A percentile compares a stretch with the other conserved stretches of the same genome.
These are phyloP conservation scores for Dermatemys mawii DNA, from an alignment of 2,113 vertebrate species.

Conservation along the genomic window DNA sequence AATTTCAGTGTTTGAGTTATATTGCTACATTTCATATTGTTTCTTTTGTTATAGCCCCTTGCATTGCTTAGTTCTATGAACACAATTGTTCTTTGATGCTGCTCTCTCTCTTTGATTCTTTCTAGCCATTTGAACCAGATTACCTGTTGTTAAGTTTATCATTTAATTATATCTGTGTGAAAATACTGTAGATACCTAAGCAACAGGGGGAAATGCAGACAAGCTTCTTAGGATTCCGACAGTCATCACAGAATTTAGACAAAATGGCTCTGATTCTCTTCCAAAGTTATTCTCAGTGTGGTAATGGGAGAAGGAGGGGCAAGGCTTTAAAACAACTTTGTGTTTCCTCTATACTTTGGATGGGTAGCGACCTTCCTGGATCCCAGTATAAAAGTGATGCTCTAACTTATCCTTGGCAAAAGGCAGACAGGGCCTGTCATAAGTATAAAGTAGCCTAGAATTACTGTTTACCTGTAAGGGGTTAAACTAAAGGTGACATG, in stretches of 20 bases:
- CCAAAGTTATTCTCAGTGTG: neutral
- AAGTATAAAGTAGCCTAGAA: too few species aligned
- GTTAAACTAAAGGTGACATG: too few species aligned
- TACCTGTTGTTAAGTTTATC: constrained; percentile 5
- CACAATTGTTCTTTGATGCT: neutral
- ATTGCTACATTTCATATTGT: neutral
- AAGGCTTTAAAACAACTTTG: neutral
- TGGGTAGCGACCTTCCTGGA: neutral
- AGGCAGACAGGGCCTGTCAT: neutral
- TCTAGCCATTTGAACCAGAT: neutral
- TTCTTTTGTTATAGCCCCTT: neutral
- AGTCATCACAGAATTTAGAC: constrained; percentile 3
- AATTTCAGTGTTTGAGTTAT: neutral
- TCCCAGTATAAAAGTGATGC: neutral
- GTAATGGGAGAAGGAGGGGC: neutral
- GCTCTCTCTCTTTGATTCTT: neutral
- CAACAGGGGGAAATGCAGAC: neutral
- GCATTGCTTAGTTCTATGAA: fast-evolving
- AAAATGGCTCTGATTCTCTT: neutral
- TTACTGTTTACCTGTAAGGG: too few species aligned
- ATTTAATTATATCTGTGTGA: constrained; percentile 16
- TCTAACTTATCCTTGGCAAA: neutral
- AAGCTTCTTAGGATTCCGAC: neutral
- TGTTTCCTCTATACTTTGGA: neutral
- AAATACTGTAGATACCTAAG: constrained; percentile 24